Percentiles rank a stretch among this genome's conserved stretches.
These are phyloP conservation scores for Macrosteles quadrilineatus DNA, from an alignment of 1,140 invertebrate species.

Conservation along the genomic window DNA sequence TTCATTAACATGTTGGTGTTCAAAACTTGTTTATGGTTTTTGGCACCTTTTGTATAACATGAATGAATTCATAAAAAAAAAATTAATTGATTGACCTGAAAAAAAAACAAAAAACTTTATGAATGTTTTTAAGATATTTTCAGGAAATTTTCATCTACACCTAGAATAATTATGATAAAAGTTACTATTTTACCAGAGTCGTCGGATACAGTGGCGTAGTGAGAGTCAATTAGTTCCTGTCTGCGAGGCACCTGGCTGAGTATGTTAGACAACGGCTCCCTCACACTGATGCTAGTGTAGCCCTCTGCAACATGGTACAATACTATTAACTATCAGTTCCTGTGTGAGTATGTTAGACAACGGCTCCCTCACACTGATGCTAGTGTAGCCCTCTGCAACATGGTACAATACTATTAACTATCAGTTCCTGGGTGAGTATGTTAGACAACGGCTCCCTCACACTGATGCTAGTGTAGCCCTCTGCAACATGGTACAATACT, in stretches of 20 bases:
- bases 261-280: slow-evolving; percentile 79
- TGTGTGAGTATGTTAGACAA: slow-evolving; percentile 25
- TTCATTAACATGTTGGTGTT: too few relatives aligned
- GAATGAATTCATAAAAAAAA: too few relatives aligned
- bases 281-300: slow-evolving; percentile 87
- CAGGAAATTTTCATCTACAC: too few relatives aligned
- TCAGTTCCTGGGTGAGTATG: slow-evolving; percentile 65
- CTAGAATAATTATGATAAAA: too few relatives aligned
- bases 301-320: slow-evolving; percentile 72
- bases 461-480: slow-evolving; percentile 89
- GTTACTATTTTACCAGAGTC: slow-evolving; percentile 80
- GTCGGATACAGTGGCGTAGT: slow-evolving; percentile 82
- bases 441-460: slow-evolving; percentile 82
- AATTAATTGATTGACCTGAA: too few relatives aligned
- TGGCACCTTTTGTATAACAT: too few relatives aligned
- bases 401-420: too few relatives aligned
- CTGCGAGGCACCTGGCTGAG: slow-evolving; percentile 58
- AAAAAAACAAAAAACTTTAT: too few relatives aligned
- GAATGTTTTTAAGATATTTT: too few relatives aligned
- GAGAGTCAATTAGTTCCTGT: slow-evolving; percentile 60
- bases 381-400: background rate
- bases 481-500: too few relatives aligned
- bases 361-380: background rate
- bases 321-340: too few relatives aligned
- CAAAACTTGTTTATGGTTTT: too few relatives aligned